A percentile compares a stretch with the other conserved stretches of the same genome.
These are phyloP conservation scores for Prolemur simus DNA, from an alignment of 2,113 vertebrate species.

Conservation along the genomic window DNA sequence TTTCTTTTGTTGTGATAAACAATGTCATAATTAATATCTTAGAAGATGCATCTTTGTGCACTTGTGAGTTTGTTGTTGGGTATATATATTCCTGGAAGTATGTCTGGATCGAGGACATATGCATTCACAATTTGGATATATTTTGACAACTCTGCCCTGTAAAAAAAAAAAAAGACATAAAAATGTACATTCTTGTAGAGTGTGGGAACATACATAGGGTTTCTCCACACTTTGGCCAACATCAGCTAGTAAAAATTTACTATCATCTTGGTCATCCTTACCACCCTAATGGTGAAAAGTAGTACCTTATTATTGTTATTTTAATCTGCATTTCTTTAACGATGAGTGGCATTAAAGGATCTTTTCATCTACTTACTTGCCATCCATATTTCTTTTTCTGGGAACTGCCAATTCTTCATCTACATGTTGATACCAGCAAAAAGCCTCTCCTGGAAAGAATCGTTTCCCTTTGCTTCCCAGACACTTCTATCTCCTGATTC, in stretches of 20 bases:
- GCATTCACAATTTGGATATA: not conserved
- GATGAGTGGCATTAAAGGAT: not conserved
- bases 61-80: not conserved
- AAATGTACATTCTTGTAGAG: not conserved
- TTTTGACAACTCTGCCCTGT: not conserved
- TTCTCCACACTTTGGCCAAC: not conserved
- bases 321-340: not conserved
- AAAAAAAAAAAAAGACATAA: not conserved
- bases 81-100: conserved; percentile 38
- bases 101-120: not conserved
- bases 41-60: not conserved
- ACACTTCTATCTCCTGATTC: not conserved
- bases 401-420: not conserved
- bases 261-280: not conserved
- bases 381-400: not conserved
- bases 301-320: not conserved
- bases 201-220: no score
- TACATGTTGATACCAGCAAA: not conserved
- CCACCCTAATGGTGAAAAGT: not conserved
- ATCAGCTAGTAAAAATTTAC: not conserved
- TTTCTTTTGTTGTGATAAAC: not conserved
- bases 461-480: not conserved
- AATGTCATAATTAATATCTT: not conserved
- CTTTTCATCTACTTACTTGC: not conserved
- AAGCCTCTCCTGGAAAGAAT: not conserved